Conservation (phyloP, 2,888 invertebrate genomes). For the Noctua pronuba region DNA sequence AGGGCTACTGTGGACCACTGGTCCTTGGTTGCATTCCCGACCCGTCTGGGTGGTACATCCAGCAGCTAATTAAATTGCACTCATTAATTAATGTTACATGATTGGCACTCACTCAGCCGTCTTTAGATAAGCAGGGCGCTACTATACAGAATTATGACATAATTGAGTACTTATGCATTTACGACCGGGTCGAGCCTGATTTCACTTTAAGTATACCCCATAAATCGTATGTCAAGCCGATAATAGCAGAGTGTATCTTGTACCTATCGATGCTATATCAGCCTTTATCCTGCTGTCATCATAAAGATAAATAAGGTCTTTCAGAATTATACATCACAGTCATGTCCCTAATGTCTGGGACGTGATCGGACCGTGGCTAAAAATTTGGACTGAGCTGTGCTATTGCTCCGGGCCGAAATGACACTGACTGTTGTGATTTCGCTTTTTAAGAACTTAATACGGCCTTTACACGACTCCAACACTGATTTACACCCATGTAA, state of each 20-base stretch:
- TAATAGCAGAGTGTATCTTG: neutral
- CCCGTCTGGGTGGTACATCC: neutral
- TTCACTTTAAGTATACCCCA: neutral
- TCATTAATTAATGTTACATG: constrained; percentile 2
- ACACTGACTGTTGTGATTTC: neutral
- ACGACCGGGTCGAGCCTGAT: constrained; percentile 9
- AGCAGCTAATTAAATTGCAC: constrained; percentile 8
- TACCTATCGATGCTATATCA: constrained; percentile 10
- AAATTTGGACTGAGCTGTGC: neutral
- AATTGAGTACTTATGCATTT: neutral
- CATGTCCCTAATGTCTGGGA: neutral
- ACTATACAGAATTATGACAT: constrained; percentile 6
- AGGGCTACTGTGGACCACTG: neutral
- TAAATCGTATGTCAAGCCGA: constrained; percentile 14
- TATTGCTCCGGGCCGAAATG: neutral
- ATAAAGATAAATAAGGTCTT: neutral
- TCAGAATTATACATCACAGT: neutral
- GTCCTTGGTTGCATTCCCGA: neutral
- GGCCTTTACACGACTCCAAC: neutral
- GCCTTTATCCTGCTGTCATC: neutral
- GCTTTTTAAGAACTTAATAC: neutral
- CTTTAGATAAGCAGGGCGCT: constrained; percentile 18
- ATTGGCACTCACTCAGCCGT: constrained; percentile 1
- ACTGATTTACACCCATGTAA: neutral
- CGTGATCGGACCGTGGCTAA: neutral